Conservation (phyloP, 2,113 vertebrate genomes). For the Actenoides lindsayi region DNA sequence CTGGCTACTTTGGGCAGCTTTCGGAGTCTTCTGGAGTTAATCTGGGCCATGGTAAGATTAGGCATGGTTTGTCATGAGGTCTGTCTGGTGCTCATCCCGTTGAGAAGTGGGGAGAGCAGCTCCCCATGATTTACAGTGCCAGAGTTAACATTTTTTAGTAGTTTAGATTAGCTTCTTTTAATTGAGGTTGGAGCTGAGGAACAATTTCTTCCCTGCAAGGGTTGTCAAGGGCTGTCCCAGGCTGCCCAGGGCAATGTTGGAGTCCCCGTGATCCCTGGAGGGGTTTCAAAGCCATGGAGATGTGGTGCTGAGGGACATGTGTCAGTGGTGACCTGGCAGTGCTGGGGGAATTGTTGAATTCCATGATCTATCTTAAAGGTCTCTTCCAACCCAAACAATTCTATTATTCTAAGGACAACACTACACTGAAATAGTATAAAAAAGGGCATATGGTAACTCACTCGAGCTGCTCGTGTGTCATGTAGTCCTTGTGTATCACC, state of each 20-base stretch:
- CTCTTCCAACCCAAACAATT: not conserved
- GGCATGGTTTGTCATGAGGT: not conserved
- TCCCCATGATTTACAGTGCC: rapidly evolving
- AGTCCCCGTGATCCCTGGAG: not conserved
- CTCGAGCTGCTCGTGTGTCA: rapidly evolving
- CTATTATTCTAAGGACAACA: rapidly evolving
- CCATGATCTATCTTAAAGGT: not conserved
- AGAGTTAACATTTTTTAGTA: not conserved
- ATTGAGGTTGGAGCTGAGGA: not conserved
- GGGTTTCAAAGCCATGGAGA: not conserved
- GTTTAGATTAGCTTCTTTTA: not conserved
- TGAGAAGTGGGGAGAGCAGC: not conserved
- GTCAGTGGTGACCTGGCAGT: not conserved
- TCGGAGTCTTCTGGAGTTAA: not conserved
- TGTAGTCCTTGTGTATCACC: not conserved
- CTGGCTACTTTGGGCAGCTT: not conserved
- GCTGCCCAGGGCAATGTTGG: not conserved
- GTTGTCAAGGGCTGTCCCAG: not conserved
- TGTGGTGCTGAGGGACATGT: not conserved
- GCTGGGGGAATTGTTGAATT: not conserved
- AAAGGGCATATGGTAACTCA: not conserved
- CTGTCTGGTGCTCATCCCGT: not conserved
- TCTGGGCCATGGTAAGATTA: not conserved
- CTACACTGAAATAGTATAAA: not conserved
- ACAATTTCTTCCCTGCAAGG: not conserved